phyloP scores from a whole-genome alignment of 2,113 vertebrate genomes.

The Erinaceus europaeus region DNA sequence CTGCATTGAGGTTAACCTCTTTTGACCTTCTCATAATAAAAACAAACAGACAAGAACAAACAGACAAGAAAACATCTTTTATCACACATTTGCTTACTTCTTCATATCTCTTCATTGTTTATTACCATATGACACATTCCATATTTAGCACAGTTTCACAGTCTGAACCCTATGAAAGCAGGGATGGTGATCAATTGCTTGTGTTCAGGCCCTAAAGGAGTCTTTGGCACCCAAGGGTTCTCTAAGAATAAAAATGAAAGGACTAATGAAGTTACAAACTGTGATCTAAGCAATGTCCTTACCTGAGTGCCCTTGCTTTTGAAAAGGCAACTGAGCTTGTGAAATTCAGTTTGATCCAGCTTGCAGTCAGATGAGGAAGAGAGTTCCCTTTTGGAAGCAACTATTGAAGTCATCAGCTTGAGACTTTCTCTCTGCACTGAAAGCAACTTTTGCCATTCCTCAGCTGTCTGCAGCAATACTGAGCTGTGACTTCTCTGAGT shows the following conservation, averaged over 20 bases:
- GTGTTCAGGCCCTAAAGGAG: not conserved
- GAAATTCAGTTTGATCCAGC: not conserved
- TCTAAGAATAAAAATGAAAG: not conserved
- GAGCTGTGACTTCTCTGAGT: not conserved
- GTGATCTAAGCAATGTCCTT: not conserved
- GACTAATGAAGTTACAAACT: not conserved
- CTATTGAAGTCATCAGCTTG: not conserved
- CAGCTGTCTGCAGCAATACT: not conserved
- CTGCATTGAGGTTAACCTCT: too few relatives aligned
- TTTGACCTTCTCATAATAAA: too few relatives aligned
- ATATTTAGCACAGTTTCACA: not conserved
- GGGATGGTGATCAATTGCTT: not conserved
- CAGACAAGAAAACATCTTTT: too few relatives aligned
- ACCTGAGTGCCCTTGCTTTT: not conserved
- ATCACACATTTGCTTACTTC: not conserved
- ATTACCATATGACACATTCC: fast-evolving
- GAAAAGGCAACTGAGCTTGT: not conserved
- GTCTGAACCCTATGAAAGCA: not conserved
- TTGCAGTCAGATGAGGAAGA: not conserved
- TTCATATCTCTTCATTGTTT: not conserved
- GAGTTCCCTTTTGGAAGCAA: slow-evolving; percentile 13
- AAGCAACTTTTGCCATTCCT: not conserved
- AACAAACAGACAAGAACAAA: too few relatives aligned
- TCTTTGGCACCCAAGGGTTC: not conserved
- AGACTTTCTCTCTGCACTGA: not conserved